Percentiles rank a stretch among this genome's conserved stretches.
Evolutionary conservation across 2,797 vertebrate species (phyloP).

Genomic region (Crocodylus rhombifer): DNA sequence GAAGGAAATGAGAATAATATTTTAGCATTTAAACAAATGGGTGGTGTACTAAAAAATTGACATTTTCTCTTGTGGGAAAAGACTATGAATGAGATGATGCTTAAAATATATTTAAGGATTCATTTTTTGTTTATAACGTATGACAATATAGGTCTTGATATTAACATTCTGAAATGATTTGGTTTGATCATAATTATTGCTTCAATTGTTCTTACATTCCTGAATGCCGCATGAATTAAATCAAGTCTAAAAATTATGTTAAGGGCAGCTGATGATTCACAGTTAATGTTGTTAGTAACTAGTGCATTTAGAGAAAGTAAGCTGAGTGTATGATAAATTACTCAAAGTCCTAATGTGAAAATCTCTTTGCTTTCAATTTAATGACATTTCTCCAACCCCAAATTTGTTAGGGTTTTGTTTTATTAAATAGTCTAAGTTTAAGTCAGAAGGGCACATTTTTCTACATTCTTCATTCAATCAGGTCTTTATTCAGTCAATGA

Average conservation of each 20-base stretch:
- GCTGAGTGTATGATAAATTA: not conserved
- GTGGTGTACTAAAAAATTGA: not conserved
- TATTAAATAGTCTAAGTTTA: not conserved
- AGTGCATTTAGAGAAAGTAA: not conserved
- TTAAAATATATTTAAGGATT: not conserved
- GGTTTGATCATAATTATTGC: not conserved
- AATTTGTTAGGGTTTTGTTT: not conserved
- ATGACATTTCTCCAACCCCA: not conserved
- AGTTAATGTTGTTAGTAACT: not conserved
- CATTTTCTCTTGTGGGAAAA: not conserved
- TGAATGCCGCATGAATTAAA: not conserved
- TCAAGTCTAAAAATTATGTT: not conserved
- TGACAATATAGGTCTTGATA: not conserved
- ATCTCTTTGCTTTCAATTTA: not conserved
- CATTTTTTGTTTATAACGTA: not conserved
- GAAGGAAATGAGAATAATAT: conserved; percentile 7
- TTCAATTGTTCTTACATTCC: not conserved
- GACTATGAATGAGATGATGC: rapidly evolving
- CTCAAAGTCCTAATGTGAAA: not conserved
- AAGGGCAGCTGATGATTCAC: not conserved
- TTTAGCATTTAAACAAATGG: not conserved
- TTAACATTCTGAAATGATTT: not conserved
- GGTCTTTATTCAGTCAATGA: conserved; percentile 7
- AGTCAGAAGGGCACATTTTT: not conserved
- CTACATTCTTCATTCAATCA: not conserved